Conservation (phyloP, 2,888 invertebrate genomes). For the Cheilosia vulpina region DNA sequence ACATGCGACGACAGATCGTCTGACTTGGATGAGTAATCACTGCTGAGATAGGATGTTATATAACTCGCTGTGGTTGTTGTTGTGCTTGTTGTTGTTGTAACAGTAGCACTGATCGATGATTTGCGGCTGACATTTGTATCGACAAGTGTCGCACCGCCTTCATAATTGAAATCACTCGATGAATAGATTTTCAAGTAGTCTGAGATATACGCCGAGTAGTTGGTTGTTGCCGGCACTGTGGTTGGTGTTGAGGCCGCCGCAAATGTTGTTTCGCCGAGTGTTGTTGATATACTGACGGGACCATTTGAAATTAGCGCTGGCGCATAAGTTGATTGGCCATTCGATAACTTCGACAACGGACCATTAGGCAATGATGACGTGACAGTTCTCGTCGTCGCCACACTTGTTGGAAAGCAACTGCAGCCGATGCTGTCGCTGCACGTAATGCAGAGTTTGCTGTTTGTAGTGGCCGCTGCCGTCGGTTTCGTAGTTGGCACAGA, state of each 20-base stretch:
- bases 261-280: neutral
- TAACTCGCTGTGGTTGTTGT: constrained; percentile 44
- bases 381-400: constrained; percentile 11
- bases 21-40: constrained; percentile 18
- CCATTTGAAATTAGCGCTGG: neutral
- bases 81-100: constrained; percentile 40
- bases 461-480: constrained; percentile 16
- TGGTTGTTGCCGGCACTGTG: constrained; percentile 36
- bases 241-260: neutral
- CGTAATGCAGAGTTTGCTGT: neutral
- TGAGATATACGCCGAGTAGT: constrained; percentile 64
- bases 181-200: constrained; percentile 65
- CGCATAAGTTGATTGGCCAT: neutral
- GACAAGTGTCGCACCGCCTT: constrained; percentile 31
- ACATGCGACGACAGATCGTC: neutral
- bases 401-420: constrained; percentile 28
- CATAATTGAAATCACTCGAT: constrained; percentile 51
- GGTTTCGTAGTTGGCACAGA: constrained; percentile 20
- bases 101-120: constrained; percentile 22
- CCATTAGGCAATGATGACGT: constrained; percentile 14
- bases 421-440: constrained; percentile 46
- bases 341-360: neutral
- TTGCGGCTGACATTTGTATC: constrained; percentile 34
- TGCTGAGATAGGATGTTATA: constrained; percentile 38
- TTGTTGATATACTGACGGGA: neutral